Percentiles rank a stretch among this genome's conserved stretches.
Conservation (phyloP, 2,888 invertebrate species). For the Papilio demoleus region DNA sequence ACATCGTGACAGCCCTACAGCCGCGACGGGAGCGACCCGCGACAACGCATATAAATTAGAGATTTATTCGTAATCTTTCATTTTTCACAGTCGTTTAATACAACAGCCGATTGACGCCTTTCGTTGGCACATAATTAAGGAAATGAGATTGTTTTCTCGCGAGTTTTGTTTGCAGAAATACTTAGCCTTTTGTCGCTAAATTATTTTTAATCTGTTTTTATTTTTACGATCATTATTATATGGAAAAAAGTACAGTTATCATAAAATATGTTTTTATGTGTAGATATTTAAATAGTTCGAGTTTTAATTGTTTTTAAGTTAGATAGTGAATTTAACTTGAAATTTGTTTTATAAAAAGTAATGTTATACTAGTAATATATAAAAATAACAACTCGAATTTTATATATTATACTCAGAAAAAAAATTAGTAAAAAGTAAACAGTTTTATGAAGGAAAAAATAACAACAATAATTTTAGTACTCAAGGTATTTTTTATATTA, state of each 20-base stretch:
- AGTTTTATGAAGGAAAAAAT: no score
- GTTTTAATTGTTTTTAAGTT: no score
- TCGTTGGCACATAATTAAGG: conserved; percentile 18
- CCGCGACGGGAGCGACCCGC: conserved; percentile 58
- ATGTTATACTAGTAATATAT: no score
- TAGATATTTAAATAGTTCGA: no score
- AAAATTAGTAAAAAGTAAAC: no score
- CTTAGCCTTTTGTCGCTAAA: neutral
- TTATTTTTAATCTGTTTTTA: neutral
- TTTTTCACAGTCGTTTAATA: conserved; percentile 74
- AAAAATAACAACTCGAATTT: no score
- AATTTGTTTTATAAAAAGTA: no score
- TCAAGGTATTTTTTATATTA: no score
- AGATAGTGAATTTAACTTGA: no score
- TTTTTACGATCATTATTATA: neutral
- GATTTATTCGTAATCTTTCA: conserved; percentile 81
- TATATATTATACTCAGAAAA: no score
- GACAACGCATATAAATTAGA: conserved; percentile 82
- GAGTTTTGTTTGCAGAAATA: conserved; percentile 10
- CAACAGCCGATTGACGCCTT: conserved; percentile 49
- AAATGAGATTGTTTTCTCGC: conserved; percentile 25
- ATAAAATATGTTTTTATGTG: no score
- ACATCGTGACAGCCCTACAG: conserved; percentile 61
- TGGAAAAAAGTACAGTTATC: neutral
- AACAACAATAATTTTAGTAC: no score